Base-by-base conservation (phyloP, 1,140 invertebrate species). In the Drosophila mauritiana region DNA sequence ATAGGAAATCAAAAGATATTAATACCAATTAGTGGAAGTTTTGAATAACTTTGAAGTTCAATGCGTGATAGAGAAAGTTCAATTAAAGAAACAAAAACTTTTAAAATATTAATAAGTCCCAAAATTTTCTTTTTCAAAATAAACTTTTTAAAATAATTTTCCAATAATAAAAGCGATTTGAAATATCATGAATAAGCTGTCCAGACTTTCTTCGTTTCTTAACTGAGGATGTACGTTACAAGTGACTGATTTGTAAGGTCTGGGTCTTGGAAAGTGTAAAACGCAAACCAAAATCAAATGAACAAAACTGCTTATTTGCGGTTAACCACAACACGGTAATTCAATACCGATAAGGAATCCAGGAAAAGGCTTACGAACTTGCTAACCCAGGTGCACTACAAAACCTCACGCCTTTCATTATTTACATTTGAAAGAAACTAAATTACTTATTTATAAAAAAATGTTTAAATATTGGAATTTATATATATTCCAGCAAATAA, bases 271-370 rank as follows among this genome's bases (percentile, higher is more conserved):
- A 68, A 86, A 78, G 78, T 82, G 67, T 69, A 61, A 61, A 75
- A 48, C 42, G 43, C 51, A 65, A 73, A 72, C 22, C 51, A 74
- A 76, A 88, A 88, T 67, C 83, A 88, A 86, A 82, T 79, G 78
- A 70, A 79, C 75, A 82, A 82, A 68, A 86, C 80, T 88, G 82
- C 67, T 88, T 88, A 79, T 82, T 78, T 88, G 83, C 54, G 83
- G 83, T 82, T 88, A 88, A 76, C 83, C 83, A 69, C 83, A 88
- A 78, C 76, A 88, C 54, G 73, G 83, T 76, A 86, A 86, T 70
- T 65, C 78, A 88, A 86, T 82, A 79, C 83, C 58, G 39, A 58
- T 39, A 59, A 39, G 37, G 3, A 20, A 12, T 20, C 5, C 13
- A 42, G 52, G 27, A 40, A 8, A 20, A 20, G 36, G 42, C 31